These are phyloP conservation scores for Drosophila aldrichi DNA, from an alignment of 2,888 invertebrate species.

Conservation along the genomic window DNA sequence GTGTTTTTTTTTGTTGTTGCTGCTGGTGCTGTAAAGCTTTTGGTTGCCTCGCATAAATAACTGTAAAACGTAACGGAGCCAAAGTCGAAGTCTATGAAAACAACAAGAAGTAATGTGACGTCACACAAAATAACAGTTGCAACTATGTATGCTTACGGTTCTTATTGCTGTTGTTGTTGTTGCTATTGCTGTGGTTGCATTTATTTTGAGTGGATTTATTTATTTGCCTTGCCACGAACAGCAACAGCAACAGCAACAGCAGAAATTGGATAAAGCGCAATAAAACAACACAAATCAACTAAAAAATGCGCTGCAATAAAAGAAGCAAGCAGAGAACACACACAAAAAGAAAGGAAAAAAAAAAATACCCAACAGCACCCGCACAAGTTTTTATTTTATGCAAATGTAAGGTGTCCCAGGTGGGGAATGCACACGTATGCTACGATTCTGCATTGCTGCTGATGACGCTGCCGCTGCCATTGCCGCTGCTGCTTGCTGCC, in stretches of 20 bases:
- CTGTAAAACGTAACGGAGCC: slow-evolving; percentile 42
- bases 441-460: not conserved
- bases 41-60: slow-evolving; percentile 47
- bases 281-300: slow-evolving; percentile 44
- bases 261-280: slow-evolving; percentile 21
- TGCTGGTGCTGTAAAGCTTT: slow-evolving; percentile 20
- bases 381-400: slow-evolving; percentile 63
- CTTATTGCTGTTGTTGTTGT: slow-evolving; percentile 12
- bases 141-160: not conserved
- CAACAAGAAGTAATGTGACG: slow-evolving; percentile 11
- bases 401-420: slow-evolving; percentile 56
- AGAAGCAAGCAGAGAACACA: not conserved
- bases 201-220: slow-evolving; percentile 68
- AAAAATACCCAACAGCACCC: slow-evolving; percentile 37
- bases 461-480: not conserved
- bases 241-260: not conserved
- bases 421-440: slow-evolving; percentile 50
- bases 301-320: slow-evolving; percentile 30
- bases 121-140: slow-evolving; percentile 28
- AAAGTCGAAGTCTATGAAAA: slow-evolving; percentile 11
- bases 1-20: not conserved
- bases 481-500: not conserved
- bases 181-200: slow-evolving; percentile 47
- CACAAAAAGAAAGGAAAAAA: no score
- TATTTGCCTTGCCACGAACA: slow-evolving; percentile 35